Percentiles rank a stretch among this genome's conserved stretches.
These are phyloP conservation scores for Centroberyx gerrardi DNA, from an alignment of 2,797 vertebrate genomes.

Conservation along the genomic window DNA sequence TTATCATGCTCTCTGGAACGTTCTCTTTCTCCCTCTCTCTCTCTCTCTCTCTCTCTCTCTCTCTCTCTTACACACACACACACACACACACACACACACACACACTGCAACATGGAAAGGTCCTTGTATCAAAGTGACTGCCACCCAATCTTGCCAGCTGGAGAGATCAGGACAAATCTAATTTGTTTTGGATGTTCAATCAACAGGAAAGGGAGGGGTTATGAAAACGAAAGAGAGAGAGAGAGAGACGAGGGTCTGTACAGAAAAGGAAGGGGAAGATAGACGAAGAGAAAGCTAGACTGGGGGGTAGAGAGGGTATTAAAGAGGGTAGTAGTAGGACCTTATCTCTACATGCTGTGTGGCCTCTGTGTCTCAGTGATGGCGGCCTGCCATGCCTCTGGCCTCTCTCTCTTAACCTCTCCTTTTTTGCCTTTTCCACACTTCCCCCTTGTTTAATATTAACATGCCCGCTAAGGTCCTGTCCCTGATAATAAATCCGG, in stretches of 20 bases:
- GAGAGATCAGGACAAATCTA: slow-evolving; percentile 37
- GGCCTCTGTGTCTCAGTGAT: background rate
- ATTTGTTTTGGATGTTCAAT: slow-evolving; percentile 39
- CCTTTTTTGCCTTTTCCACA: slow-evolving; percentile 66
- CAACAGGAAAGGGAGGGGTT: slow-evolving; percentile 20
- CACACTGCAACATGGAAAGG: slow-evolving; percentile 5
- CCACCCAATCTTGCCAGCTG: slow-evolving; percentile 33
- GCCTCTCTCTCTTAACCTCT: slow-evolving; percentile 37
- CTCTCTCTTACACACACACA: background rate
- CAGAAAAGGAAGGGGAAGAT: background rate
- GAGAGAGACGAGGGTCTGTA: slow-evolving; percentile 1
- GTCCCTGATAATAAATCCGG: slow-evolving; percentile 70
- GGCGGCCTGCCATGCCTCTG: slow-evolving; percentile 58
- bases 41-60: background rate
- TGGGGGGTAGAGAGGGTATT: background rate
- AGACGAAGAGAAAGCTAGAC: background rate
- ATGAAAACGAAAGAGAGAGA: slow-evolving; percentile 8
- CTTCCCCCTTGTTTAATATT: slow-evolving; percentile 80
- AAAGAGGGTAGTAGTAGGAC: background rate
- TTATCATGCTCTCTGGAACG: background rate
- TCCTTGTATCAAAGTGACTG: slow-evolving; percentile 32
- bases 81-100: background rate
- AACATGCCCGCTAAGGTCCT: slow-evolving; percentile 69
- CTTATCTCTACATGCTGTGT: background rate
- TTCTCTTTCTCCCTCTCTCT: background rate